These are phyloP conservation scores for Cryptus armator DNA, from an alignment of 2,888 invertebrate species.

Conservation along the genomic window DNA sequence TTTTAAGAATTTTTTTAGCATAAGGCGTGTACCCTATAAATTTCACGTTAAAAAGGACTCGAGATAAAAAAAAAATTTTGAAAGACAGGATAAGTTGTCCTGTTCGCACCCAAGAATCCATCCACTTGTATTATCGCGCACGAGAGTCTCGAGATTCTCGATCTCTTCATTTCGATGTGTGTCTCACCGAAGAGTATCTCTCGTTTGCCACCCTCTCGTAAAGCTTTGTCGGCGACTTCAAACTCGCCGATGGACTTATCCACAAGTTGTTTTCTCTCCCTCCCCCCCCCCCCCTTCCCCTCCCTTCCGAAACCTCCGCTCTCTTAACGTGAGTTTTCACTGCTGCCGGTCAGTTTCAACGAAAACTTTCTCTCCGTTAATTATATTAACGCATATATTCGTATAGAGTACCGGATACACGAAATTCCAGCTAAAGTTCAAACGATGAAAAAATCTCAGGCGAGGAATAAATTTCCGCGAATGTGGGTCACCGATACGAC, in stretches of 20 bases:
- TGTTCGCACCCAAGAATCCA: conserved; percentile 47
- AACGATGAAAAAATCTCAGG: background rate
- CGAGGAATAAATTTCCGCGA: conserved; percentile 72
- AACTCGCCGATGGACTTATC: conserved; percentile 51
- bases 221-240: conserved; percentile 70
- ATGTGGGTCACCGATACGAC: conserved; percentile 74
- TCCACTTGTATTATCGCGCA: conserved; percentile 48
- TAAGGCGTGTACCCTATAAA: conserved; percentile 31
- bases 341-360: conserved; percentile 26
- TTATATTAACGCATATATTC: background rate
- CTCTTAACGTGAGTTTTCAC: background rate
- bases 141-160: conserved; percentile 29
- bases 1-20: background rate
- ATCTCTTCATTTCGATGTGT: conserved; percentile 23
- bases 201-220: conserved; percentile 50
- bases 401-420: background rate
- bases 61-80: conserved; percentile 35
- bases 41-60: conserved; percentile 9
- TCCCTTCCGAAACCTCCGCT: background rate
- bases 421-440: conserved; percentile 17
- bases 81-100: conserved; percentile 36
- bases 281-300: background rate
- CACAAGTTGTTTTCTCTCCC: conserved; percentile 49
- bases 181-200: conserved; percentile 30
- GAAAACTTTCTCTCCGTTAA: background rate